Base-by-base conservation (phyloP, 2,888 invertebrate genomes). In the Sylvicola cinctus region DNA sequence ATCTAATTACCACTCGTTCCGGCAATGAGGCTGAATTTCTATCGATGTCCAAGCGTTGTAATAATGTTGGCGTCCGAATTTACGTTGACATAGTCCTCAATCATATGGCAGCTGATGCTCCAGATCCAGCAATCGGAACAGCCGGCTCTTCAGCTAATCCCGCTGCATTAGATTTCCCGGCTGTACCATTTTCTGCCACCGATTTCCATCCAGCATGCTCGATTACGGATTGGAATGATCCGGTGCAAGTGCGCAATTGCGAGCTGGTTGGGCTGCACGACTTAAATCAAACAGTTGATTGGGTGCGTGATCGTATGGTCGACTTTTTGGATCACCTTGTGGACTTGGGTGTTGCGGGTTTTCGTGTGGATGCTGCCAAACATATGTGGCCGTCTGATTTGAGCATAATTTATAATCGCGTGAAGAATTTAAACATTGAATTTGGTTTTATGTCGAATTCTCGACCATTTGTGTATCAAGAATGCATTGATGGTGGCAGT, bases 61-160 rank as follows among this genome's bases (percentile, higher is more conserved):
- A 84, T 47, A 54, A 57, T 4, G 81, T 60, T 16, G 80, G 83
- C 29, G 75, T 87, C 44, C 66, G 73, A 44, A 70, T 80, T 35
- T 80, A 75, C 51, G 75, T 70, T 0, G 83, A 84, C 46, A 65
- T 70, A 0, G 71, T 81, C 0, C 52, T 78, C 23, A 83, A 81
- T 49, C 80, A 83, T 46, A 81, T 81, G 81, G 69, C 74, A 0
- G 70, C 62, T 1, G 58, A 64, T 29, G 44, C 43, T 17, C 36
- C 52, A 1, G 38, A 26, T 16, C 38, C 38, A 3, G 34, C 43
- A 28, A 35, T 45, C 11, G 57, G 45, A 15, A 45, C 42, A 4
- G 45, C 39, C 7, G 44, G 42, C 1, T 42, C 65, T 29, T 54
- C 48, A 0, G 69, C 67, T 1, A 55, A 68, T 42, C 55, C 67